A percentile compares a stretch with the other conserved stretches of the same genome.
Evolutionary conservation across 2,797 vertebrate species (phyloP).

Genomic region (Argya squamiceps): DNA sequence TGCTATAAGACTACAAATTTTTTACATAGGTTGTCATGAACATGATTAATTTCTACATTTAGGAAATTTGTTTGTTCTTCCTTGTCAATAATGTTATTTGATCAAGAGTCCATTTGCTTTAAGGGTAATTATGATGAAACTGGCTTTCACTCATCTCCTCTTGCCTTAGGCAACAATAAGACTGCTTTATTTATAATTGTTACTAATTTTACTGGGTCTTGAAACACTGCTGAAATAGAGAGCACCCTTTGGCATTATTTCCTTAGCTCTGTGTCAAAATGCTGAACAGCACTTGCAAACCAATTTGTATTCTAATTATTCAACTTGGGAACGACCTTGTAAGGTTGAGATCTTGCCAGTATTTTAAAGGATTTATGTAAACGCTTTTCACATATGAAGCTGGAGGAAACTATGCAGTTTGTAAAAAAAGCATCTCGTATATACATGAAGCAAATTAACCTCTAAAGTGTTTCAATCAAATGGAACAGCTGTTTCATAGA

Average conservation of each 20-base stretch:
- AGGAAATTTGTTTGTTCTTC: neutral
- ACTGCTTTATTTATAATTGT: constrained; percentile 3
- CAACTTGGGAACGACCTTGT: constrained; percentile 17
- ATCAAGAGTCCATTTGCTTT: neutral
- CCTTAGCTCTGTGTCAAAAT: constrained; percentile 4
- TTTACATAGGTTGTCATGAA: neutral
- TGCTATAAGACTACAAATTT: neutral
- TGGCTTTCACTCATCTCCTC: neutral
- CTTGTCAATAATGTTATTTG: neutral
- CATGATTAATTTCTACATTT: neutral
- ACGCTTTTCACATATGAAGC: neutral
- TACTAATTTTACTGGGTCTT: constrained; percentile 38
- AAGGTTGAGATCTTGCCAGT: neutral
- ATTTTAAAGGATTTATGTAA: constrained; percentile 24
- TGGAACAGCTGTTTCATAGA: neutral
- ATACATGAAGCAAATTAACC: neutral
- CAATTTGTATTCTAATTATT: constrained; percentile 55
- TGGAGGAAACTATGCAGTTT: neutral
- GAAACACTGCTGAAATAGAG: constrained; percentile 37
- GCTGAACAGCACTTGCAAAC: constrained; percentile 27
- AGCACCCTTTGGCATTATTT: constrained; percentile 36
- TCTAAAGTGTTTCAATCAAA: neutral
- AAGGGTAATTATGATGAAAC: neutral
- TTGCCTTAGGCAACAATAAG: neutral
- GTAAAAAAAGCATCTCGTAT: neutral